Conservation (phyloP, 2,113 vertebrate genomes). For the Nycticryphes semicollaris region DNA sequence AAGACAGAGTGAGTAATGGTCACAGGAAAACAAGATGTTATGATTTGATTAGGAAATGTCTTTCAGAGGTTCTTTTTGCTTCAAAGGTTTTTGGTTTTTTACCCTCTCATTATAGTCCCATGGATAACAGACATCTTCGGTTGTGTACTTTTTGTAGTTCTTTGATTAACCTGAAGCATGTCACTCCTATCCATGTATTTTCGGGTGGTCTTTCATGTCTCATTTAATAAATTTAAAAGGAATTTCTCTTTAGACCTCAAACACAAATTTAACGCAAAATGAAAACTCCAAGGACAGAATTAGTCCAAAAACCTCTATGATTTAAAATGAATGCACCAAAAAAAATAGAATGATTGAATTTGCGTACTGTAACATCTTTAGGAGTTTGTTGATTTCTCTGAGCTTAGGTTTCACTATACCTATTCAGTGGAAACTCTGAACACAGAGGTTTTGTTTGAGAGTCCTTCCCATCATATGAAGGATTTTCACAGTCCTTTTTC, state of each 20-base stretch:
- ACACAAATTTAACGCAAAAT: not conserved
- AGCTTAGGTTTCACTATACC: not conserved
- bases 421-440: not conserved
- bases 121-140: not conserved
- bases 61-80: not conserved
- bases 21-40: not conserved
- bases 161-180: not conserved
- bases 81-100: fast-evolving
- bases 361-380: not conserved
- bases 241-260: not conserved
- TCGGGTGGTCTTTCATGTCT: not conserved
- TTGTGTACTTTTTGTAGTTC: not conserved
- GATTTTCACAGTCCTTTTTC: not conserved
- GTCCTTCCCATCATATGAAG: not conserved
- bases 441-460: not conserved
- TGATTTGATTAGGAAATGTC: not conserved
- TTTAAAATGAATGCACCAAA: not conserved
- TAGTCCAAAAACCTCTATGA: not conserved
- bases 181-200: not conserved
- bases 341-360: not conserved
- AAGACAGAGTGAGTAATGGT: not conserved
- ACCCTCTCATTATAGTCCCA: not conserved
- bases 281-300: not conserved
- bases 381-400: not conserved
- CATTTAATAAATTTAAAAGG: not conserved